Evolutionary conservation across 2,888 invertebrate genomes (phyloP).

Genomic region (Agonum fuliginosum): DNA sequence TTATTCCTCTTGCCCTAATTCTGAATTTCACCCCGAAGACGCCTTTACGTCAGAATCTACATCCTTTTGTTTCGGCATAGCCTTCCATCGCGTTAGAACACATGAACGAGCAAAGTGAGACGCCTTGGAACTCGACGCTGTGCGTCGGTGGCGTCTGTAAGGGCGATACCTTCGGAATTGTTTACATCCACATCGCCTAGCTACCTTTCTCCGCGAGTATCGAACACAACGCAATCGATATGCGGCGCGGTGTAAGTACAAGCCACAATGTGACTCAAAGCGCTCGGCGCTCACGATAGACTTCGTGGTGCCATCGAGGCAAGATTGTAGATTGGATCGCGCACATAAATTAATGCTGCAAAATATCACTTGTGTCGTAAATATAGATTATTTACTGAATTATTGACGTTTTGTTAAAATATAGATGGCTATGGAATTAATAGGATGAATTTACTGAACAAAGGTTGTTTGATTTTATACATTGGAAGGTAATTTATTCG

Average conservation of each 20-base stretch:
- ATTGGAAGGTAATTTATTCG: no score
- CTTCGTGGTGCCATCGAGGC: not conserved
- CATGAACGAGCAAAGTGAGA: slow-evolving; percentile 42
- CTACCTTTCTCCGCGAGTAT: slow-evolving; percentile 4
- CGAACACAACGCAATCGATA: slow-evolving; percentile 31
- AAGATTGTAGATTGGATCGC: not conserved
- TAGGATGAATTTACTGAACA: no score
- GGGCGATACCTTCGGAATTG: slow-evolving; percentile 21
- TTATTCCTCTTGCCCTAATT: no score
- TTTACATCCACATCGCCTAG: slow-evolving; percentile 52
- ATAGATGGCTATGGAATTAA: no score
- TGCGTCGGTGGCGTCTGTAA: not conserved
- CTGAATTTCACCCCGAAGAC: no score
- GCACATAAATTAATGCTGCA: no score
- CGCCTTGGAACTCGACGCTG: not conserved
- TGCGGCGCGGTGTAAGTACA: not conserved
- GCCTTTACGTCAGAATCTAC: slow-evolving; percentile 13
- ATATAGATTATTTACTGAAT: not conserved
- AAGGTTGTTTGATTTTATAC: no score
- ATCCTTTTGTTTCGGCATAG: no score
- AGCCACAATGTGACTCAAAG: not conserved
- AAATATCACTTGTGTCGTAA: no score
- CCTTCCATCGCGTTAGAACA: slow-evolving; percentile 6
- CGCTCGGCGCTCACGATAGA: not conserved
- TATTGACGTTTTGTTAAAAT: no score